A percentile compares a stretch with the other conserved stretches of the same genome.
These are phyloP conservation scores for Pteronura brasiliensis DNA, from an alignment of 2,113 vertebrate genomes.

Conservation along the genomic window DNA sequence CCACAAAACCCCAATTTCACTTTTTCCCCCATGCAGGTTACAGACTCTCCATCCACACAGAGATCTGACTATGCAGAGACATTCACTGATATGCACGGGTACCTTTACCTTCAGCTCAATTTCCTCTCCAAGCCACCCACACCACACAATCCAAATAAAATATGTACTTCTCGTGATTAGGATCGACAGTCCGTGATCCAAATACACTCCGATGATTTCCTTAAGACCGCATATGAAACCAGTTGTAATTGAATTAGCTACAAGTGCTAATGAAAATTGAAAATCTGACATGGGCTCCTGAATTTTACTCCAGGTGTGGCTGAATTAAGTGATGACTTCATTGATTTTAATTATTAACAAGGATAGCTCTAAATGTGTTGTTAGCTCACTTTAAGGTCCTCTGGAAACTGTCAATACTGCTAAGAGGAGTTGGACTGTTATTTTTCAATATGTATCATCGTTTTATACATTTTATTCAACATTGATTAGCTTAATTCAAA, in stretches of 20 bases:
- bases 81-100: constrained; percentile 74
- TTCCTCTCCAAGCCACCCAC: constrained; percentile 65
- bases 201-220: constrained; percentile 40
- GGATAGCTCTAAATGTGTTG: constrained; percentile 46
- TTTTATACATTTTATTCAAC: constrained; percentile 43
- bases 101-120: constrained; percentile 74
- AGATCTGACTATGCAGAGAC: constrained; percentile 69
- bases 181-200: constrained; percentile 62
- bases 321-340: constrained; percentile 66
- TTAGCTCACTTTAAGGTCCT: constrained; percentile 56
- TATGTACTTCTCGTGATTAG: constrained; percentile 60
- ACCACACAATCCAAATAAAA: background rate
- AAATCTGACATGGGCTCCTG: constrained; percentile 49
- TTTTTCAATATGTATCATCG: background rate
- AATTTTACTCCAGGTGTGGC: constrained; percentile 50
- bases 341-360: constrained; percentile 59
- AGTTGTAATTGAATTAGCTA: constrained; percentile 51
- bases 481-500: constrained; percentile 30
- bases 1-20: constrained; percentile 64
- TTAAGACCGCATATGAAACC: constrained; percentile 51
- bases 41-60: constrained; percentile 69
- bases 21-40: constrained; percentile 86
- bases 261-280: constrained; percentile 55
- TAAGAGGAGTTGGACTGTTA: constrained; percentile 67
- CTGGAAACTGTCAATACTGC: constrained; percentile 67